A percentile compares a stretch with the other conserved stretches of the same genome.
Conservation (phyloP, 2,888 invertebrate species). For the Selenia dentaria region DNA sequence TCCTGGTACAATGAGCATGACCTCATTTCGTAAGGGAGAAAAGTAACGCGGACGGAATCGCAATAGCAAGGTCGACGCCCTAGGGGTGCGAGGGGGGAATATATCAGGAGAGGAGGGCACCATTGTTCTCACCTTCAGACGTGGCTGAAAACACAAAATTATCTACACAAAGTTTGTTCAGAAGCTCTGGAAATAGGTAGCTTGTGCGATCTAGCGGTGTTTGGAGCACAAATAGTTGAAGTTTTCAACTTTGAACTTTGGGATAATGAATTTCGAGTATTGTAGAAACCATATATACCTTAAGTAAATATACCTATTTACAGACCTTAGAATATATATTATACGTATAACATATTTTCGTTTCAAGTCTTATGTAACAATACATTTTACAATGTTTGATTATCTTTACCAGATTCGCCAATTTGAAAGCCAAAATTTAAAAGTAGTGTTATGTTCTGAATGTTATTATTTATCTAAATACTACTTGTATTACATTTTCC, state of each 20-base stretch:
- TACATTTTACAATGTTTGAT: no score
- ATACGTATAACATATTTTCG: no score
- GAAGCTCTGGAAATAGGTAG: constrained; percentile 21
- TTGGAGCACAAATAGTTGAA: constrained; percentile 12
- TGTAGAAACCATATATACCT: not conserved
- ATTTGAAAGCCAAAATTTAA: no score
- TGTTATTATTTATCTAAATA: no score
- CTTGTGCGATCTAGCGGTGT: constrained; percentile 4
- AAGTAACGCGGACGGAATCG: constrained; percentile 71
- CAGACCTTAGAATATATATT: no score
- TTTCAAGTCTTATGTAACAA: no score
- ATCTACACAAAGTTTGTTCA: constrained; percentile 36
- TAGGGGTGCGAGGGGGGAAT: constrained; percentile 28
- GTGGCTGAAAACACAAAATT: constrained; percentile 51
- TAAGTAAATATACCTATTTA: no score
- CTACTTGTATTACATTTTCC: no score
- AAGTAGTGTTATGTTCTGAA: no score
- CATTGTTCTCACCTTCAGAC: constrained; percentile 57
- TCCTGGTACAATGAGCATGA: constrained; percentile 59
- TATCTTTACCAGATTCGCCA: no score
- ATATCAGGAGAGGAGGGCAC: constrained; percentile 18
- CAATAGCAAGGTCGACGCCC: constrained; percentile 74
- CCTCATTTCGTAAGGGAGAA: constrained; percentile 71
- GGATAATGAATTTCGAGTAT: not conserved
- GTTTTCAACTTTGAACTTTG: not conserved